Evolutionary conservation across 2,113 vertebrate genomes (phyloP).

Genomic region (Lepus americanus): DNA sequence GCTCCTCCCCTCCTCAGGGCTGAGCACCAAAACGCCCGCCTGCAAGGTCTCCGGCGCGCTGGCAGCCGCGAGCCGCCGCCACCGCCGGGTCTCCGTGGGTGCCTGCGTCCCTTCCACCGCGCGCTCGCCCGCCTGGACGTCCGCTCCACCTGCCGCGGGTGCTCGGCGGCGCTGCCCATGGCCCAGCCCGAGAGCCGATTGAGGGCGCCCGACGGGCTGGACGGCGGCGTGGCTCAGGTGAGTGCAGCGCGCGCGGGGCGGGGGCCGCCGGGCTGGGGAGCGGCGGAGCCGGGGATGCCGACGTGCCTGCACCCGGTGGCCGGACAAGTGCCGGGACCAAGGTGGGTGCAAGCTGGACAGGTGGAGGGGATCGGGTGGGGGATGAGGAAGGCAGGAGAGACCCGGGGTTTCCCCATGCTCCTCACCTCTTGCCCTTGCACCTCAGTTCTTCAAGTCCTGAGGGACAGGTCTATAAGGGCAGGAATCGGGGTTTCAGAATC

Average conservation of each 20-base stretch:
- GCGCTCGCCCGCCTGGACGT: neutral
- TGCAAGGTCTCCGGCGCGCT: slow-evolving; percentile 41
- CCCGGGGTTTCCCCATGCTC: neutral
- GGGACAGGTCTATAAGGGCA: neutral
- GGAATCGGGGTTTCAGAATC: neutral
- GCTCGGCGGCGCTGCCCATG: slow-evolving; percentile 67
- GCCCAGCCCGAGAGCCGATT: slow-evolving; percentile 49
- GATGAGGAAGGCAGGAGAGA: neutral
- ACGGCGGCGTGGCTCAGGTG: slow-evolving; percentile 66
- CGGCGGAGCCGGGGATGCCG: neutral
- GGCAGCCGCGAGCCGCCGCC: neutral
- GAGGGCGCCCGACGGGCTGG: slow-evolving; percentile 41
- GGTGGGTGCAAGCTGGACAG: neutral
- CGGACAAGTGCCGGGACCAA: neutral
- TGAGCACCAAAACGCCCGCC: slow-evolving; percentile 35
- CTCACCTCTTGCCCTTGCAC: neutral
- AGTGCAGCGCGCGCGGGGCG: neutral
- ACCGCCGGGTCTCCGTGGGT: neutral
- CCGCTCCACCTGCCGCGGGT: neutral
- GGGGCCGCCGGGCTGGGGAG: neutral
- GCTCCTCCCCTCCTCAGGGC: slow-evolving; percentile 71
- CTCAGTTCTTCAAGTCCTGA: neutral
- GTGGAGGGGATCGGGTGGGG: neutral
- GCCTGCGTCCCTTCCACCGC: neutral
- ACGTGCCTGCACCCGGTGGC: neutral